These are phyloP conservation scores for Cylindroiulus punctatus DNA, from an alignment of 2,888 invertebrate species.

Conservation along the genomic window DNA sequence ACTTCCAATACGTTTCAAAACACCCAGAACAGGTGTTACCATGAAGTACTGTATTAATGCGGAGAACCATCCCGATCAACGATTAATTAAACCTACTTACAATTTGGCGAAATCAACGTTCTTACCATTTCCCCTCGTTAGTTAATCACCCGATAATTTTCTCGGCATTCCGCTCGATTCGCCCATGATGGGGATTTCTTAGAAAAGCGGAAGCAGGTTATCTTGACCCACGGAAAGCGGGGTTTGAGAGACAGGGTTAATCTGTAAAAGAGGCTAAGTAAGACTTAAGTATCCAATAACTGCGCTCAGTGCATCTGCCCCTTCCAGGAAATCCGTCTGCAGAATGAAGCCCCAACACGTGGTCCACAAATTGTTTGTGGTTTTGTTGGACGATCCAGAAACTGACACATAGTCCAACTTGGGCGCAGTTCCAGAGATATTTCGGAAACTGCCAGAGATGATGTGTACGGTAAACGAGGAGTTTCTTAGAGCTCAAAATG, in stretches of 20 bases:
- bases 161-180: neutral
- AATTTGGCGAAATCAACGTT: too few relatives aligned
- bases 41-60: too few relatives aligned
- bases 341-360: constrained; percentile 10
- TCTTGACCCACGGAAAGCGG: constrained; percentile 31
- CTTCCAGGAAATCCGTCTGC: neutral
- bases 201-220: constrained; percentile 24
- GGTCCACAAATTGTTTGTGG: neutral
- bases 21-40: too few relatives aligned
- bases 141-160: neutral
- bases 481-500: too few relatives aligned
- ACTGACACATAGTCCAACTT: neutral
- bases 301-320: neutral
- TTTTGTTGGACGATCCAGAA: neutral
- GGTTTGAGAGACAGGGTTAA: neutral
- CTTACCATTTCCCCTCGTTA: neutral
- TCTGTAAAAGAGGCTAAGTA: neutral
- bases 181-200: neutral
- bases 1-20: too few relatives aligned
- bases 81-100: too few relatives aligned
- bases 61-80: too few relatives aligned
- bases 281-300: constrained; percentile 30
- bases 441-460: neutral
- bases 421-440: neutral
- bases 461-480: too few relatives aligned